phyloP scores from a whole-genome alignment of 2,113 vertebrate species.

The Xiphias gladius region DNA sequence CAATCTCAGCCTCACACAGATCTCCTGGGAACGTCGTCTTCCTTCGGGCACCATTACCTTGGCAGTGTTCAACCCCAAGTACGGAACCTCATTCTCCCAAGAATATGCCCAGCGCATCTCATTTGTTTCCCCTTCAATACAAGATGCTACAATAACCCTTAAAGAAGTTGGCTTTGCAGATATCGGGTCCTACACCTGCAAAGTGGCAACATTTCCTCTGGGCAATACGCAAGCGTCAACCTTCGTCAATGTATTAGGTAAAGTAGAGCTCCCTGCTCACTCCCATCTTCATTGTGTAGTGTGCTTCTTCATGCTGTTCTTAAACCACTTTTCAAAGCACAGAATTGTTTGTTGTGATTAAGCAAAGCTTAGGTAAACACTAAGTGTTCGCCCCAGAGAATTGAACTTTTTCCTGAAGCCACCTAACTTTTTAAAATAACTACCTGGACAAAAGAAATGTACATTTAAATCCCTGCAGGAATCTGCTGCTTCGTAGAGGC shows the following conservation, averaged over 20 bases:
- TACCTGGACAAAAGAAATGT: conserved; percentile 37
- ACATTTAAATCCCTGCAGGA: conserved; percentile 40
- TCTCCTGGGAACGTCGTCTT: conserved; percentile 93
- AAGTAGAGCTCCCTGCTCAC: conserved; percentile 70
- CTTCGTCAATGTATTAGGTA: conserved; percentile 92
- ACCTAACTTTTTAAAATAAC: conserved; percentile 47
- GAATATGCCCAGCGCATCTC: conserved; percentile 89
- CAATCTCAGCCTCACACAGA: conserved; percentile 93
- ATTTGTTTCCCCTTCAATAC: conserved; percentile 90
- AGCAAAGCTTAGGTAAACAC: conserved; percentile 38
- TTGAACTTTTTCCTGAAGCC: conserved; percentile 35
- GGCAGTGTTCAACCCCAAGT: conserved; percentile 93
- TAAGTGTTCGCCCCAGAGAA: conserved; percentile 43
- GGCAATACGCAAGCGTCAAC: conserved; percentile 93
- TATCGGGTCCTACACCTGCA: conserved; percentile 93
- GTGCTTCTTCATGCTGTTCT: conserved; percentile 17
- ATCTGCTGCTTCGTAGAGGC: conserved; percentile 34
- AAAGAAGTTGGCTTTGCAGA: conserved; percentile 91
- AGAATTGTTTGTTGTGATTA: conserved; percentile 35
- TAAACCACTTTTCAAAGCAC: conserved; percentile 34
- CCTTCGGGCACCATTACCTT: conserved; percentile 89
- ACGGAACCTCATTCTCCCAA: conserved; percentile 90
- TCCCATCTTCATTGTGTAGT: conserved; percentile 6
- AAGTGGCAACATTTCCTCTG: conserved; percentile 94
- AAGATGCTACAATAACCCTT: conserved; percentile 92